A percentile compares a stretch with the other conserved stretches of the same genome.
Conservation (phyloP, 2,888 invertebrate species). For the Lasioglossum lativentre region DNA sequence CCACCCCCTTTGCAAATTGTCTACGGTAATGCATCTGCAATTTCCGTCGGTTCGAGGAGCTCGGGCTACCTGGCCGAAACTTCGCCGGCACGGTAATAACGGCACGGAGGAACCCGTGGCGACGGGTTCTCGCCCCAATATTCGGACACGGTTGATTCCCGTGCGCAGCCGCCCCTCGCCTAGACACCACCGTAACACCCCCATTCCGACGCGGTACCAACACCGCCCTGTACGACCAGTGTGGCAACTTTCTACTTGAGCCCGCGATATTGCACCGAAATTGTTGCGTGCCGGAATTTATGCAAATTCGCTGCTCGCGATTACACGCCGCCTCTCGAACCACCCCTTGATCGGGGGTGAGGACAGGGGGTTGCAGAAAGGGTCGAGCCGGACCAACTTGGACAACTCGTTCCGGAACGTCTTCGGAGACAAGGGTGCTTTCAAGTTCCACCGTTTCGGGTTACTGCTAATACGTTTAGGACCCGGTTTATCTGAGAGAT, state of each 20-base stretch:
- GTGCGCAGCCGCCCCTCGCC: slow-evolving; percentile 28
- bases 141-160: slow-evolving; percentile 43
- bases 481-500: background rate
- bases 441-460: background rate
- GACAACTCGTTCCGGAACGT: background rate
- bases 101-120: slow-evolving; percentile 27
- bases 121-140: slow-evolving; percentile 46
- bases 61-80: slow-evolving; percentile 42
- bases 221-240: slow-evolving; percentile 43
- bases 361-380: background rate
- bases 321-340: background rate
- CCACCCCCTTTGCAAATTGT: slow-evolving; percentile 40
- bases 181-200: background rate
- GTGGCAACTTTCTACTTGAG: slow-evolving; percentile 58
- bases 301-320: slow-evolving; percentile 35
- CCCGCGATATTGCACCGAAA: slow-evolving; percentile 41
- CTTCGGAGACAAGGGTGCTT: background rate
- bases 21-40: slow-evolving; percentile 56
- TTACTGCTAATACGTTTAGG: background rate
- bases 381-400: background rate
- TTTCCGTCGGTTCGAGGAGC: slow-evolving; percentile 44
- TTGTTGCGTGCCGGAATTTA: slow-evolving; percentile 36
- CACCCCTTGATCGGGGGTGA: background rate
- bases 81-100: slow-evolving; percentile 44
- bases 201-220: background rate